Percentiles rank a stretch among this genome's conserved stretches.
These are phyloP conservation scores for Potorous gilbertii DNA, from an alignment of 2,797 vertebrate species.

Conservation along the genomic window DNA sequence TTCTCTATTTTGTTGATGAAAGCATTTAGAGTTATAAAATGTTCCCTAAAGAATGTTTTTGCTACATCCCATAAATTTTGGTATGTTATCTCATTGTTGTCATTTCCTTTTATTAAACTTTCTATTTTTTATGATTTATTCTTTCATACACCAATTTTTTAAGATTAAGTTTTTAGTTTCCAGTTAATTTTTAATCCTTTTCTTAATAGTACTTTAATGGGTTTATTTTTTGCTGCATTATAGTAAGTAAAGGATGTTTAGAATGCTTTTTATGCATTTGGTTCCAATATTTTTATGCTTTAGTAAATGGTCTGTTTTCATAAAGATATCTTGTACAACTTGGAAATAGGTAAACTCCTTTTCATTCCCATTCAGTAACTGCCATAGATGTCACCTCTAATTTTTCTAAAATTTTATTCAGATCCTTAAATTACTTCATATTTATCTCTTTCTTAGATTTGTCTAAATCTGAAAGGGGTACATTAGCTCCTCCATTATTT, in stretches of 20 bases:
- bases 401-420: background rate
- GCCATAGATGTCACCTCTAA: background rate
- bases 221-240: background rate
- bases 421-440: background rate
- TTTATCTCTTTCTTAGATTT: background rate
- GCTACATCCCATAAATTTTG: background rate
- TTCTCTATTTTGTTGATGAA: background rate
- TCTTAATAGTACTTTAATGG: background rate
- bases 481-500: background rate
- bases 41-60: background rate
- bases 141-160: background rate
- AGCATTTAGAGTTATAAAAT: background rate
- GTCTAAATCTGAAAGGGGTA: background rate
- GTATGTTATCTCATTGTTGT: background rate
- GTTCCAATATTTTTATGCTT: background rate
- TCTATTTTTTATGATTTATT: background rate
- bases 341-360: background rate
- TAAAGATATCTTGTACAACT: background rate
- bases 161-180: background rate
- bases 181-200: background rate
- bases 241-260: background rate
- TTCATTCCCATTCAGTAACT: background rate
- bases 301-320: background rate
- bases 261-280: background rate
- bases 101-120: background rate